Base-by-base conservation (phyloP, 2,888 invertebrate genomes). In the Xylota segnis region DNA sequence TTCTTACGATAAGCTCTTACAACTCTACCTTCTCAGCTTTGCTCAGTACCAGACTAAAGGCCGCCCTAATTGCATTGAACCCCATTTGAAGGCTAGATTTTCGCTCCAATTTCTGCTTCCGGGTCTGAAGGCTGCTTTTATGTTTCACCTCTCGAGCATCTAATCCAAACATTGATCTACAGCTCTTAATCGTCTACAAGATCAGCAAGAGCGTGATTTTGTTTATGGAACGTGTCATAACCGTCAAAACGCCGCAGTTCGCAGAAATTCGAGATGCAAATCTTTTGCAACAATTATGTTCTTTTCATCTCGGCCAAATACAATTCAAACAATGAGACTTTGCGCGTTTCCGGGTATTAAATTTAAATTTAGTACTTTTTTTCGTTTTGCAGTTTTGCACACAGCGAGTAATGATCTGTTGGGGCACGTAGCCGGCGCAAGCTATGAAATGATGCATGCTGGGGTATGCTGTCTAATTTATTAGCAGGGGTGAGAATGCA, bases 321-420 rank as follows among this genome's bases (percentile, higher is more conserved):
- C 16, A 65, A 61, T 54, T 70, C 18, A 14, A 52, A 78, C 74
- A 74, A 71, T 77, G 77, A 71, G 59, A 77, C 45, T 54, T 71
- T 45, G 32, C 9, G 32, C 9, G 12, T 83, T 83, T 83, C 83
- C 83, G 83, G 71, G 66, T 77, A 72, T 83, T 83, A 77, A 83
- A 76, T 82, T 76, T 65, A 82, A 66, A 74, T 43, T 74, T 52
- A 74, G 59, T 71, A 43, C 61, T 40, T 16, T 32, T 47, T 32
- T 40, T 40, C 43, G 47, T 58, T 16, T 66, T 10, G 37, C 37
- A n/a, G n/a, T n/a, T 6, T 7, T 3, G 59, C 34, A 37, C 47
- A 47, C 14, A 45, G n/a, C 47, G 40, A 56, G 18, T 79, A 71
- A 70, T 76, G 66, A 83, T 83, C 77, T 43, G 43, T 40, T 76